Percentiles rank a stretch among this genome's conserved stretches.
phyloP scores from a whole-genome alignment of 2,113 vertebrate species.

The Heterotilapia buettikoferi region DNA sequence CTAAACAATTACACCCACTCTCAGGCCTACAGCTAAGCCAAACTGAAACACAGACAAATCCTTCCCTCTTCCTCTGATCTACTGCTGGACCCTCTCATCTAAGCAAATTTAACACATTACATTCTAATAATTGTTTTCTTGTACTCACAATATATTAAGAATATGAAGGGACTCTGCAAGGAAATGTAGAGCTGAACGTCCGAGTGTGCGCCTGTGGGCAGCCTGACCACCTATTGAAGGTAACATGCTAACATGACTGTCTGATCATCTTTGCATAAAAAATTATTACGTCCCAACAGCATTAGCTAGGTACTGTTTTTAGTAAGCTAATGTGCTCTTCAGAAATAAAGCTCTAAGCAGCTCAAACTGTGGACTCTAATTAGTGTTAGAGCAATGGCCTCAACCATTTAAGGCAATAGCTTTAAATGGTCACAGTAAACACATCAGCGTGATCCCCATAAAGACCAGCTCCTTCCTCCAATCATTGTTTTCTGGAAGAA shows the following conservation, averaged over 20 bases:
- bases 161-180: neutral
- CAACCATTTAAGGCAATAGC: neutral
- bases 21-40: no score
- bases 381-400: neutral
- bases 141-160: neutral
- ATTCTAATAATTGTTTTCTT: no score
- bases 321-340: neutral
- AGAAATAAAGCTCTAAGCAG: neutral
- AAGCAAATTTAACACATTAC: no score
- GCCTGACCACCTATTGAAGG: accelerated
- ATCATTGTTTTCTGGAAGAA: neutral
- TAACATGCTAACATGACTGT: neutral
- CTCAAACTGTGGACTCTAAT: neutral
- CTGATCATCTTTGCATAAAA: neutral
- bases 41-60: no score
- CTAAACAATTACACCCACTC: no score
- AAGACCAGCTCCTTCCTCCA: accelerated
- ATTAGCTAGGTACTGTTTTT: neutral
- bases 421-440: neutral
- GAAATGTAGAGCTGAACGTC: neutral
- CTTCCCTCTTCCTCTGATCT: no score
- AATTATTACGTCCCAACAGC: neutral
- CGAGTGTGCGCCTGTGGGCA: neutral
- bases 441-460: accelerated
- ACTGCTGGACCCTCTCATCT: no score